Evolutionary conservation across 2,113 vertebrate genomes (phyloP).

Genomic region (Psittacara wagleri): DNA sequence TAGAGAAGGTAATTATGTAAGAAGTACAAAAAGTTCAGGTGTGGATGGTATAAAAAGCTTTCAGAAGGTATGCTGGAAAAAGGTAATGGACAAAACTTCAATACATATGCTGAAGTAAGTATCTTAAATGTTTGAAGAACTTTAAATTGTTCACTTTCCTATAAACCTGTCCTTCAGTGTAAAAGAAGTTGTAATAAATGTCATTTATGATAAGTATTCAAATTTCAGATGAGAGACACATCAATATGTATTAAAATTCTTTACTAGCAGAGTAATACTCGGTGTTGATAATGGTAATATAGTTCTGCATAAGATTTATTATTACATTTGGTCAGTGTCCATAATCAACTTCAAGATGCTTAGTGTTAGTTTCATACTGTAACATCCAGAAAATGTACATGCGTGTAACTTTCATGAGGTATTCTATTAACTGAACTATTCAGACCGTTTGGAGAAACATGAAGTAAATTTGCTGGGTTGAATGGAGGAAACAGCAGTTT

Average conservation of each 20-base stretch:
- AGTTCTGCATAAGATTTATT: background rate
- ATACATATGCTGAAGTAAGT: background rate
- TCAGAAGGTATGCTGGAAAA: background rate
- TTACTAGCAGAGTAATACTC: background rate
- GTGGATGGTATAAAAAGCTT: background rate
- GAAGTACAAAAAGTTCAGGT: background rate
- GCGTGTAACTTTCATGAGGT: background rate
- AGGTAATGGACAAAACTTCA: background rate
- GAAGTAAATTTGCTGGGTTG: background rate
- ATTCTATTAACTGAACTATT: background rate
- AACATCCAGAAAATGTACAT: background rate
- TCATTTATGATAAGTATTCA: background rate
- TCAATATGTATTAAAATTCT: background rate
- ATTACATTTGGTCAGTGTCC: background rate
- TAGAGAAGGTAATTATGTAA: background rate
- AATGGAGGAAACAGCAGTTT: background rate
- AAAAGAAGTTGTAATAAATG: background rate
- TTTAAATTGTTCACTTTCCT: background rate
- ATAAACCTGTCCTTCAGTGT: background rate
- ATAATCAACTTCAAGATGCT: background rate
- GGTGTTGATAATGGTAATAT: background rate
- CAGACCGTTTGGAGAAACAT: background rate
- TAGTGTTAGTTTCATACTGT: background rate
- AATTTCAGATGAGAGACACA: background rate
- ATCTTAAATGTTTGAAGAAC: background rate